Evolutionary conservation across 2,113 vertebrate genomes (phyloP).

Genomic region (Protobothrops flavoviridis): DNA sequence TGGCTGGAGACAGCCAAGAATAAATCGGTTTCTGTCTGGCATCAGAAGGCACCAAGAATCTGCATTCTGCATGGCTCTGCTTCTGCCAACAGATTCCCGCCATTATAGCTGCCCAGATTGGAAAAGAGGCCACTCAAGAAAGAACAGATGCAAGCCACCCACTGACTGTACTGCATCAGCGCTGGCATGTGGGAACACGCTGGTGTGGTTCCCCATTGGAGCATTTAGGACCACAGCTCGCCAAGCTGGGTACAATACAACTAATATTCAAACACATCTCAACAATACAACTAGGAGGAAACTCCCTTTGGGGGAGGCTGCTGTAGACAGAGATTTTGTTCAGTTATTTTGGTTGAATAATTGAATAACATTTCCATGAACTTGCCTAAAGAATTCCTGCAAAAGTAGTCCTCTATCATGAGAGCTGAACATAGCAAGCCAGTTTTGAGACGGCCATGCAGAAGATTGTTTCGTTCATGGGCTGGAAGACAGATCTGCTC

Average conservation of each 20-base stretch:
- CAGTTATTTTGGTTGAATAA: neutral
- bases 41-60: neutral
- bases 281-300: neutral
- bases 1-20: neutral
- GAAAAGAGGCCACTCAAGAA: neutral
- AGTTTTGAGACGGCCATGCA: neutral
- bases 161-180: neutral
- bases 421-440: neutral
- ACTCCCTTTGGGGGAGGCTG: neutral
- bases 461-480: neutral
- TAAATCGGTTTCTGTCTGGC: neutral
- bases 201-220: neutral
- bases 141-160: neutral
- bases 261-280: no score
- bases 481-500: neutral
- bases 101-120: neutral
- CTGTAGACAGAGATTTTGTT: neutral
- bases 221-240: neutral
- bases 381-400: neutral
- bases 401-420: neutral
- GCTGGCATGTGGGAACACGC: neutral
- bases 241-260: neutral
- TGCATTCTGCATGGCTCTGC: neutral
- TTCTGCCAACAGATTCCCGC: neutral
- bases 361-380: neutral